phyloP scores from a whole-genome alignment of 2,797 vertebrate genomes.

The Benthosema pterotum region DNA sequence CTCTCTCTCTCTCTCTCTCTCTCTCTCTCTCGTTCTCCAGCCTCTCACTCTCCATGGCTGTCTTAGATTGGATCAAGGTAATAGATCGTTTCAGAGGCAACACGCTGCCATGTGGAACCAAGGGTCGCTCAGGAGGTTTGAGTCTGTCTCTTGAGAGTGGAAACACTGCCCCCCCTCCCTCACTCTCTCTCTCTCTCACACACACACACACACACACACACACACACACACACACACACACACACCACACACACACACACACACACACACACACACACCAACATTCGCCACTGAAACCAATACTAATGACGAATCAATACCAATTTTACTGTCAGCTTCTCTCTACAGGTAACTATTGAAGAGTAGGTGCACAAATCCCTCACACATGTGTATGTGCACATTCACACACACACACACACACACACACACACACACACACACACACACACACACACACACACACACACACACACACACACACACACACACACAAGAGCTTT shows the following conservation, averaged over 20 bases:
- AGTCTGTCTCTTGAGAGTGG: conserved; percentile 2
- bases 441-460: too few species aligned
- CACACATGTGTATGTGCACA: neutral
- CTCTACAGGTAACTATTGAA: too few species aligned
- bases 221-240: neutral
- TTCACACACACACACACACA: neutral
- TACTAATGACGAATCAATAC: conserved; percentile 3
- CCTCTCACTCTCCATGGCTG: conserved; percentile 19
- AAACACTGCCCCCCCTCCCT: neutral
- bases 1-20: neutral
- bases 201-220: neutral
- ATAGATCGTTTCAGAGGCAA: conserved; percentile 61
- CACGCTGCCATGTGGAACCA: conserved; percentile 25
- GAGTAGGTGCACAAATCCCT: too few species aligned
- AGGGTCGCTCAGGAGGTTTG: conserved; percentile 31
- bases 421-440: conserved; percentile 1
- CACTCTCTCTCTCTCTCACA: too few species aligned
- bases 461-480: neutral
- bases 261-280: neutral
- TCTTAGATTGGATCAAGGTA: conserved; percentile 61
- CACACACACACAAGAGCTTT: conserved; percentile 1
- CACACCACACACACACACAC: neutral
- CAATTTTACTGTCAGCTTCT: neutral
- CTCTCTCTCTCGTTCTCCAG: conserved; percentile 20
- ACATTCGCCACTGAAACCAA: conserved; percentile 4